phyloP scores from a whole-genome alignment of 2,888 invertebrate genomes.

The Drosophila macrothrix region DNA sequence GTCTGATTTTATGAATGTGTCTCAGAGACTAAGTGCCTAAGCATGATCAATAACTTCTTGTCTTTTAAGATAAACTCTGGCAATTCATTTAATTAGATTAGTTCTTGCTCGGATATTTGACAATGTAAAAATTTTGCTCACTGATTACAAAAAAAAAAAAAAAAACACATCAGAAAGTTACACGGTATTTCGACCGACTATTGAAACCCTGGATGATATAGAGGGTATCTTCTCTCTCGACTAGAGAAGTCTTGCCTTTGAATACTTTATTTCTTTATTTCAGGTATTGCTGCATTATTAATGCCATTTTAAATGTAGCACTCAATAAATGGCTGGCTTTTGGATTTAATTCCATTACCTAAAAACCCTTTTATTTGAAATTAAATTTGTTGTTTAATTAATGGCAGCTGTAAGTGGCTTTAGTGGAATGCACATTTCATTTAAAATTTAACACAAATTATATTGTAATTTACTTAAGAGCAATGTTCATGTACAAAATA shows the following conservation, averaged over 20 bases:
- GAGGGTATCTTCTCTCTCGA: not conserved
- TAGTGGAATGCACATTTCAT: slow-evolving; percentile 50
- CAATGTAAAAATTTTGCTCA: not conserved
- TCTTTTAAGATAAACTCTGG: not conserved
- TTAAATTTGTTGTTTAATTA: slow-evolving; percentile 78
- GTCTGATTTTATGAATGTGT: not conserved
- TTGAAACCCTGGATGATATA: not conserved
- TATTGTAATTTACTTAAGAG: slow-evolving; percentile 75
- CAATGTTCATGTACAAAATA: slow-evolving; percentile 19
- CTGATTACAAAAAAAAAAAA: not conserved
- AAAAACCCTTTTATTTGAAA: slow-evolving; percentile 68
- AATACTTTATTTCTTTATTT: slow-evolving; percentile 25
- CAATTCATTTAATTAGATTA: not conserved
- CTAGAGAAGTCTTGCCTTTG: slow-evolving; percentile 1
- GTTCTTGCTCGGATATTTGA: not conserved
- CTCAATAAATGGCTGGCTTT: slow-evolving; percentile 43
- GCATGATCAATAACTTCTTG: not conserved
- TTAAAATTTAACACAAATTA: slow-evolving; percentile 52
- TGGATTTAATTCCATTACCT: slow-evolving; percentile 41
- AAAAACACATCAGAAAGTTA: not conserved
- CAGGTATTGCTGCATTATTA: slow-evolving; percentile 76
- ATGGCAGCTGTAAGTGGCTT: slow-evolving; percentile 49
- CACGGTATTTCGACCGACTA: not conserved
- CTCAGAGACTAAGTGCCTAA: not conserved
- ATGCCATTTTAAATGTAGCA: slow-evolving; percentile 75